These are phyloP conservation scores for Scaptomyza caliginosa DNA, from an alignment of 2,888 invertebrate species.

Conservation along the genomic window DNA sequence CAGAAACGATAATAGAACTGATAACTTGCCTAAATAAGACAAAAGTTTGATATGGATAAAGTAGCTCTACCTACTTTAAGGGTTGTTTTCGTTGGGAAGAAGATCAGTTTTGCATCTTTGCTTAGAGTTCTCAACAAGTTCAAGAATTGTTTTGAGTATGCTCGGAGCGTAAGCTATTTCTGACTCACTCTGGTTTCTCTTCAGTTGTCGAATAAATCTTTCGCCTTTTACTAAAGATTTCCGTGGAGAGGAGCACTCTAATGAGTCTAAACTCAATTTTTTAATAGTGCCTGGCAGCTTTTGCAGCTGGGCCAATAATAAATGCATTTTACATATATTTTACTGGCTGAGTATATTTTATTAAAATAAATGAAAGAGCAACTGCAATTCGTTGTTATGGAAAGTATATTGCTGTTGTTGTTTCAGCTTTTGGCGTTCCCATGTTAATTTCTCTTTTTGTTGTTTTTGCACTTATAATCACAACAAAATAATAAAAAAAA, in stretches of 20 bases:
- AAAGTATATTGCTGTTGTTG: conserved; percentile 32
- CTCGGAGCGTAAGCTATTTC: rapidly evolving
- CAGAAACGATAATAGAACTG: background rate
- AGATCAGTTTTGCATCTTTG: background rate
- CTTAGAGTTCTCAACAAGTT: background rate
- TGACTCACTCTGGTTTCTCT: conserved; percentile 86
- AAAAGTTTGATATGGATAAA: background rate
- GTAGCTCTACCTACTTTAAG: background rate
- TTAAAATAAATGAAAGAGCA: conserved; percentile 13
- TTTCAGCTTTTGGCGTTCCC: conserved; percentile 62
- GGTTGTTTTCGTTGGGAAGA: background rate
- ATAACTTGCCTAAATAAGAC: background rate
- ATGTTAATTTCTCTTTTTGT: conserved; percentile 25
- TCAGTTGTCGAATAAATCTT: conserved; percentile 88
- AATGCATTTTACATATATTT: background rate
- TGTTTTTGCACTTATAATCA: conserved; percentile 35
- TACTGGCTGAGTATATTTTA: background rate
- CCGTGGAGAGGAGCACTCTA: conserved; percentile 88
- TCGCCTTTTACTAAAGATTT: conserved; percentile 92
- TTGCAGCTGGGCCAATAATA: conserved; percentile 5
- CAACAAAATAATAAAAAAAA: conserved; percentile 27
- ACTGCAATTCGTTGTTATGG: conserved; percentile 6
- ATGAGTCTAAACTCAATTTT: conserved; percentile 9
- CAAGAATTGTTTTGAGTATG: background rate
- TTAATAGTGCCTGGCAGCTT: conserved; percentile 1